Percentiles rank a stretch among this genome's conserved stretches.
Evolutionary conservation across 30 jellyfish, hydroid and myxozoan species (phyloP).

Genomic region (Morbakka virulenta): DNA sequence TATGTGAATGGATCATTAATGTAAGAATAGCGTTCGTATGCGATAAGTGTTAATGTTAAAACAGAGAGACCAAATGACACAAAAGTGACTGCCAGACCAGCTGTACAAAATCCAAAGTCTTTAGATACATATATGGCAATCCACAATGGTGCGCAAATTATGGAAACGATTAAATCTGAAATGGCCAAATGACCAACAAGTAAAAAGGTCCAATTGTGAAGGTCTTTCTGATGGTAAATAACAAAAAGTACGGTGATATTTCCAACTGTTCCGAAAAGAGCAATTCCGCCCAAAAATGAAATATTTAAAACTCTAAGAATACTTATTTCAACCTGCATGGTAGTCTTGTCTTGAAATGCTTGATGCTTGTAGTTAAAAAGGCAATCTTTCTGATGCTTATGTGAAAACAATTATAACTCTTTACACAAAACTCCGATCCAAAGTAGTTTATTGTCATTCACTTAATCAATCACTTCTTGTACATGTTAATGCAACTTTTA

Average conservation of each 20-base stretch:
- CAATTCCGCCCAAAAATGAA: neutral
- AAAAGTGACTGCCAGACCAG: neutral
- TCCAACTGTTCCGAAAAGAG: conserved; percentile 14
- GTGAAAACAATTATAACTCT: too few species aligned
- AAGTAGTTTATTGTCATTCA: too few species aligned
- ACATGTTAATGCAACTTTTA: too few species aligned
- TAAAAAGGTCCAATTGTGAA: conserved; percentile 26
- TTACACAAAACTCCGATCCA: too few species aligned
- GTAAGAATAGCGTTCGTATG: conserved; percentile 38
- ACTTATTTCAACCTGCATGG: neutral
- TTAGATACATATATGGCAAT: conserved; percentile 26
- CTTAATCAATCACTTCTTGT: too few species aligned
- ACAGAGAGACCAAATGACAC: conserved; percentile 5
- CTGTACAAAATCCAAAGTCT: conserved; percentile 10
- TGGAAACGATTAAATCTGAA: conserved; percentile 5
- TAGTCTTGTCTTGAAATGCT: too few species aligned
- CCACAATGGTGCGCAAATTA: conserved; percentile 43
- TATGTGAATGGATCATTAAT: conserved; percentile 21
- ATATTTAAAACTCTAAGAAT: neutral
- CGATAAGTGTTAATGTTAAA: conserved; percentile 15
- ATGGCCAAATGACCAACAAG: conserved; percentile 30
- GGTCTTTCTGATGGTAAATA: neutral
- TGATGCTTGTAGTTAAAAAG: too few species aligned
- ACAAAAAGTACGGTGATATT: conserved; percentile 15
- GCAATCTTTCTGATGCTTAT: too few species aligned